Base-by-base conservation (phyloP, 1,140 invertebrate genomes). In the Drosophila sp. region DNA sequence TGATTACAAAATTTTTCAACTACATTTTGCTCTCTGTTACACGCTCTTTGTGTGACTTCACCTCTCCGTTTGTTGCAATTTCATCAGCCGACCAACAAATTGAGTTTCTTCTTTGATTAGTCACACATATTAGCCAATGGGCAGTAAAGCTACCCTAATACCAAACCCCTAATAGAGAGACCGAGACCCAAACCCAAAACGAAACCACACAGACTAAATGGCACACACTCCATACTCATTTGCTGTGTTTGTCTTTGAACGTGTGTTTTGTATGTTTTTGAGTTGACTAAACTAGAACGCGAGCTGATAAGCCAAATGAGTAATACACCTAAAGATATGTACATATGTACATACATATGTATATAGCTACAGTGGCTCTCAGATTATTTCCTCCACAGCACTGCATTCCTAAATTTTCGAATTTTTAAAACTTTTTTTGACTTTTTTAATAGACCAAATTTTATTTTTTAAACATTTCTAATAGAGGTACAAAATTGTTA, bases 121-220 rank as follows among this genome's bases (percentile, higher is more conserved):
- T 50, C 44, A 50, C 23, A 23, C 44, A 27, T 38, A 38, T 50
- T 25, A 23, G 7, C 44, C 6, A 50, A 8, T 50, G 44, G 44
- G 23, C 44, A 25, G 23, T 6, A 50, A 50, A 27, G 44, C 11
- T n/a, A 50, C 44, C 44, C 44, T 27, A 50, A 50, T 50, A 50
- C 7, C 23, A 7, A 50, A 27, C 44, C 23, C 23, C 44, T 27
- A 27, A 50, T 3, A 25, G 7, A 50, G 35, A 38, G 35, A 10
- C 11, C 11, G n/a, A 41, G 11, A 41, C n/a, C 40, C 11, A 41
- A 41, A 17, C 40, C 40, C 11, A 41, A 41, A 17, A 25, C 44
- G 23, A 50, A 50, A 25, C 44, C 23, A 50, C 70, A 85, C 70
- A 85, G 82, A 85, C 81, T 69, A 78, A 75, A 81, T 72, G 81